Evolutionary conservation across 1,140 invertebrate species (phyloP), one percentile per base, ranked within the genome.

Genomic region (Melitaea cinxia): DNA sequence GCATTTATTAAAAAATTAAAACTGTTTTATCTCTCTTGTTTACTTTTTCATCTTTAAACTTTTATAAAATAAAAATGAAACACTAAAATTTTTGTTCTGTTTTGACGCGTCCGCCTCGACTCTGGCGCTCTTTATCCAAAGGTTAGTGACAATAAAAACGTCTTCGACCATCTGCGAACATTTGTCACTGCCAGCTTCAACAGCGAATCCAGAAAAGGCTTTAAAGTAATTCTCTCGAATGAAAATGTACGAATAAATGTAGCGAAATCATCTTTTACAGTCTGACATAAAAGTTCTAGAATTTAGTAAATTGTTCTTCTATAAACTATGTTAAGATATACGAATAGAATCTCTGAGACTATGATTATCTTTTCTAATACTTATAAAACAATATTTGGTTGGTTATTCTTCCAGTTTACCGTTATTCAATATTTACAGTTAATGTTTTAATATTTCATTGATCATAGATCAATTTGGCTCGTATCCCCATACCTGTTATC

Each of bases 141-240:
- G n/a, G 17, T 7, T 14, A 39, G 30, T 24, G n/a, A 23, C 33
- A 23, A 55, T 55, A 57, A 57, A 57, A 45, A 24, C 37, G 55
- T 19, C 42, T 45, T 14, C n/a, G 35, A 28, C 19, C 47, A 50
- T 50, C 57, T 49, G 57, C 26, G 45, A 47, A 33, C 57, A 60
- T 60, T 60, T 39, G 28, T 60, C 49, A 60, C 58, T 60, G 58
- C 58, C 58, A 60, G 21, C 21, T 19, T 6, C 35, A 14, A 19
- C 9, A 10, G 42, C 42, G 42, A 12, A 21, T 47, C 19, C 10
- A 21, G 42, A 23, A 47, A 47, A 17, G 42, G 19, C 42, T 47
- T 47, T 47, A 47, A 19, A 47, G 42, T 19, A 45, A 45, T 45
- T 21, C n/a, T 47, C 14, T 12, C 23, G 19, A 19, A 23, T 4